Percentiles rank a stretch among this genome's conserved stretches.
phyloP scores from a whole-genome alignment of 2,888 invertebrate species.

The Lucinisca nassula region DNA sequence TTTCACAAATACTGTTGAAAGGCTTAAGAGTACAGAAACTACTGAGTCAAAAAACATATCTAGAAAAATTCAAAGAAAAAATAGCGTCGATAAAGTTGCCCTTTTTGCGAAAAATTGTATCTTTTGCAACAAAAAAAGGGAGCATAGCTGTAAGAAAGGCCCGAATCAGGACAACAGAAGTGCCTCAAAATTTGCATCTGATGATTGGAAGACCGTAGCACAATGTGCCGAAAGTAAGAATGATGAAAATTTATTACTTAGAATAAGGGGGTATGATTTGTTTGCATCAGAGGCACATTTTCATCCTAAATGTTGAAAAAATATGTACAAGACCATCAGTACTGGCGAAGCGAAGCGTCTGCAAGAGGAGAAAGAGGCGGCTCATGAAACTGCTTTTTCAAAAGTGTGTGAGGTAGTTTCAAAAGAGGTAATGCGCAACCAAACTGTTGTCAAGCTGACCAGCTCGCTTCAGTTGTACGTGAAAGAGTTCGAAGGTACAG shows the following conservation, averaged over 20 bases:
- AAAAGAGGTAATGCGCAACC: not conserved
- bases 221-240: slow-evolving; percentile 3
- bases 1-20: slow-evolving; percentile 27
- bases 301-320: not conserved
- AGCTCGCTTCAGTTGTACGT: slow-evolving; percentile 10
- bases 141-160: not conserved
- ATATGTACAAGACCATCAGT: not conserved
- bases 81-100: not conserved
- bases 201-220: not conserved
- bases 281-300: slow-evolving; percentile 8
- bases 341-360: not conserved
- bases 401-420: not conserved
- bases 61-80: not conserved
- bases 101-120: slow-evolving; percentile 27
- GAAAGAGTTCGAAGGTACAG: not conserved
- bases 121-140: slow-evolving; percentile 29
- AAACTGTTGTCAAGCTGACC: slow-evolving; percentile 4
- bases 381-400: not conserved
- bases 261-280: slow-evolving; percentile 10
- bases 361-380: not conserved
- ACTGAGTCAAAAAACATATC: not conserved
- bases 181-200: slow-evolving; percentile 9
- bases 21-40: slow-evolving; percentile 1
- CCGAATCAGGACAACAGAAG: slow-evolving; percentile 13
- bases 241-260: slow-evolving; percentile 6